These are phyloP conservation scores for Cephus cinctus DNA, from an alignment of 1,140 invertebrate species.

Conservation along the genomic window DNA sequence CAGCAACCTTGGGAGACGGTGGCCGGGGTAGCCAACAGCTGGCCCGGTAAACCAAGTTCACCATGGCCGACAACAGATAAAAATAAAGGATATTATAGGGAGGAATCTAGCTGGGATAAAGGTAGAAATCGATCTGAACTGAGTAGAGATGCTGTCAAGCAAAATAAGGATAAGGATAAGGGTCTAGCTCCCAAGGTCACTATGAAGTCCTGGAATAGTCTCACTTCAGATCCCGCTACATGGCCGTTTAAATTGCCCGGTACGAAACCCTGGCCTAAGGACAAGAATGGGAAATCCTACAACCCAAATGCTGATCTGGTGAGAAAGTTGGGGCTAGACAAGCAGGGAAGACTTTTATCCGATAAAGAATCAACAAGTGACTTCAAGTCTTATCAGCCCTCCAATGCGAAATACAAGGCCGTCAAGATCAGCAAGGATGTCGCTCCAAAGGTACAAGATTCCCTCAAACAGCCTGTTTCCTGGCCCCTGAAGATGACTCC, in stretches of 20 bases:
- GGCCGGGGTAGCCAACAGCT: not conserved
- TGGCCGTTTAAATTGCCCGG: constrained; percentile 46
- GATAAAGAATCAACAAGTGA: too few species aligned
- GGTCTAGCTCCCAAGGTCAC: constrained; percentile 36
- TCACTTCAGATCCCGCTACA: constrained; percentile 46
- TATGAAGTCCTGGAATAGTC: constrained; percentile 48
- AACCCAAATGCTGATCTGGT: constrained; percentile 46
- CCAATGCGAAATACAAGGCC: too few species aligned
- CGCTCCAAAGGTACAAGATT: too few species aligned
- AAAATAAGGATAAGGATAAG: constrained; percentile 26
- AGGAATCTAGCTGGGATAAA: constrained; percentile 5
- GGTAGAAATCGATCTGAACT: constrained; percentile 25
- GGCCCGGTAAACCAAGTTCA: not conserved
- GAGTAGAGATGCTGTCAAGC: constrained; percentile 13
- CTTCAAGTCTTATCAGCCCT: too few species aligned
- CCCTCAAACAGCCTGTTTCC: too few species aligned
- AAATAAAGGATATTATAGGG: constrained; percentile 3
- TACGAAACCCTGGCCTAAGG: constrained; percentile 47
- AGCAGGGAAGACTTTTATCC: constrained; percentile 22
- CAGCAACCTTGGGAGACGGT: constrained; percentile 15
- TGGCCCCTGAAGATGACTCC: too few species aligned
- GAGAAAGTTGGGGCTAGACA: constrained; percentile 41
- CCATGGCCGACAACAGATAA: not conserved
- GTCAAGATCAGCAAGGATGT: too few species aligned
- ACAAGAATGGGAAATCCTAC: constrained; percentile 45